Conservation (phyloP, 2,113 vertebrate species). For the Mustelus asterias region DNA sequence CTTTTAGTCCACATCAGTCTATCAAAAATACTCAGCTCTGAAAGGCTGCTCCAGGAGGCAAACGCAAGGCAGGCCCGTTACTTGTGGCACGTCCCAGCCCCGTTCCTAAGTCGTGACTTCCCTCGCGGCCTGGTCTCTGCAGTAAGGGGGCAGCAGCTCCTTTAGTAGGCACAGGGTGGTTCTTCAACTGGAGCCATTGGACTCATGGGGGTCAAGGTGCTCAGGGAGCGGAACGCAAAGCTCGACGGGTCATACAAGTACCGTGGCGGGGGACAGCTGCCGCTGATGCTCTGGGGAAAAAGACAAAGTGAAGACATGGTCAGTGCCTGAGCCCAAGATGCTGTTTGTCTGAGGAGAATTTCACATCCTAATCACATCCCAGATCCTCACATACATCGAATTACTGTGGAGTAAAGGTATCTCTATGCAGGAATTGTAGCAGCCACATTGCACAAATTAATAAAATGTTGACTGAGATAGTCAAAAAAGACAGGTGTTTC, state of each 20-base stretch:
- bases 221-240: conserved; percentile 81
- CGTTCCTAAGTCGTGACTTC: background rate
- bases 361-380: background rate
- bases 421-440: background rate
- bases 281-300: conserved; percentile 60
- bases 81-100: background rate
- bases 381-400: background rate
- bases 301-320: conserved; percentile 40
- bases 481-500: background rate
- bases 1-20: background rate
- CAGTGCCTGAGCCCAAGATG: background rate
- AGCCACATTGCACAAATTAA: background rate
- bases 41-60: background rate
- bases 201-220: conserved; percentile 73
- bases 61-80: background rate
- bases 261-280: conserved; percentile 61
- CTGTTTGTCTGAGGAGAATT: background rate
- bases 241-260: conserved; percentile 77
- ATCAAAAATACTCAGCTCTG: background rate
- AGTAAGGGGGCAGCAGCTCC: conserved; percentile 48
- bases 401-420: background rate
- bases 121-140: conserved; percentile 41
- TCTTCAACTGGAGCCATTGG: conserved; percentile 71
- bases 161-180: conserved; percentile 68
- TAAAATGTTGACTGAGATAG: background rate